Conservation (phyloP, 1,140 invertebrate species). For the Drosophila sechellia region DNA sequence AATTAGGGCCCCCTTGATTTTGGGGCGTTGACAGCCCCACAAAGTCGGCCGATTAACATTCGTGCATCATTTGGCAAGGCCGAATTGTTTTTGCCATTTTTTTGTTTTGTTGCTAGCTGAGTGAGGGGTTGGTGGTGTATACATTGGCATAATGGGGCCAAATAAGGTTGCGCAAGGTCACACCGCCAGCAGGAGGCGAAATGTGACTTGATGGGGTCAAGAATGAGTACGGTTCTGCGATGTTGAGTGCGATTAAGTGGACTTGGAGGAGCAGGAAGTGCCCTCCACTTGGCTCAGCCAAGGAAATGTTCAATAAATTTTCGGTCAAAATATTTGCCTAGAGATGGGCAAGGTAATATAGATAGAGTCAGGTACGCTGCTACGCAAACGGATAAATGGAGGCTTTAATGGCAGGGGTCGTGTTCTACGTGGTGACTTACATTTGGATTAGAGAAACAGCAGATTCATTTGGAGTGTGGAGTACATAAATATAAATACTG, state of each 20-base stretch:
- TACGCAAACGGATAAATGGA: background rate
- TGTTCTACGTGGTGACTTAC: background rate
- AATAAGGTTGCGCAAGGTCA: constrained; percentile 8
- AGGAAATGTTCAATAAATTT: constrained; percentile 24
- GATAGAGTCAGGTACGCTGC: constrained; percentile 18
- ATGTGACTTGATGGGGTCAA: background rate
- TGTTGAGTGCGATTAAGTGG: constrained; percentile 8
- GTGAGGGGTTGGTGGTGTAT: too few relatives aligned
- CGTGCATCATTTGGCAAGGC: constrained; percentile 44
- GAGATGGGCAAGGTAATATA: constrained; percentile 9
- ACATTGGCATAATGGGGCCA: background rate
- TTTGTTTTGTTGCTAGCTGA: too few relatives aligned
- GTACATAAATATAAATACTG: too few relatives aligned
- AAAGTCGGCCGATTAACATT: constrained; percentile 36
- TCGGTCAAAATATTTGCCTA: constrained; percentile 5
- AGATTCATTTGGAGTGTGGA: too few relatives aligned
- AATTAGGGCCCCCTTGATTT: constrained; percentile 31
- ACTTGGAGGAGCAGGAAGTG: background rate
- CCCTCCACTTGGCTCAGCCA: background rate
- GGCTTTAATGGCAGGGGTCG: constrained; percentile 1
- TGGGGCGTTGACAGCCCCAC: constrained; percentile 21
- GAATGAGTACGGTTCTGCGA: constrained; percentile 4
- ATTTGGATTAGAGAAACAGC: constrained; percentile 11
- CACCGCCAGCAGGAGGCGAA: background rate
- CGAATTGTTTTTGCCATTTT: background rate